phyloP scores from a whole-genome alignment of 2,113 vertebrate species.

The Acrocephalus arundinaceus region DNA sequence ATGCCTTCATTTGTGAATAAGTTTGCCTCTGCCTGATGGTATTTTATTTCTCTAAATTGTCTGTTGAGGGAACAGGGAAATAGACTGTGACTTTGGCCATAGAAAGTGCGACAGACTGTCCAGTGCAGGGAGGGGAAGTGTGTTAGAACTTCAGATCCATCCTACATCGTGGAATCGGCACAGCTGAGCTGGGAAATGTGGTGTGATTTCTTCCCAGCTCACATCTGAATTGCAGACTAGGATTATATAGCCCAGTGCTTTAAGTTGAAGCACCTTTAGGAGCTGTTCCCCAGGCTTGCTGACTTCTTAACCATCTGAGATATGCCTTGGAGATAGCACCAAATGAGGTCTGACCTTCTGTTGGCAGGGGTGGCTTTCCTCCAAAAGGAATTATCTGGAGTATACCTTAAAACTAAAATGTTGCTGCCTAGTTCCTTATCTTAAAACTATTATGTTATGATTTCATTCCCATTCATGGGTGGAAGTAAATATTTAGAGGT shows the following conservation, averaged over 20 bases:
- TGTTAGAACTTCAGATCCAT: neutral
- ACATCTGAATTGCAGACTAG: neutral
- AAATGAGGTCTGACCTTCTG: neutral
- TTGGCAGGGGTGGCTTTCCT: neutral
- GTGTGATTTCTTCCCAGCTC: neutral
- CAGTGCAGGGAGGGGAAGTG: neutral
- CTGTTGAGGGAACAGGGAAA: neutral
- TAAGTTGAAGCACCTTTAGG: neutral
- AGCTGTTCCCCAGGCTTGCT: neutral
- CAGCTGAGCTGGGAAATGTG: neutral
- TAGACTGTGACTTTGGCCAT: neutral
- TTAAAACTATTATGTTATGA: neutral
- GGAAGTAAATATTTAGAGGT: neutral
- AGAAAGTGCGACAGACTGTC: neutral
- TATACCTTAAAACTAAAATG: neutral
- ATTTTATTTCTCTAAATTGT: neutral
- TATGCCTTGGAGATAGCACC: neutral
- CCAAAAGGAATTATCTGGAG: neutral
- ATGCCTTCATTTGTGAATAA: neutral
- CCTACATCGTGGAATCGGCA: rapidly evolving
- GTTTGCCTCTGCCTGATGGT: neutral
- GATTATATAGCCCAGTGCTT: neutral
- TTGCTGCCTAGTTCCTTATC: neutral
- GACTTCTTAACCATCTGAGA: neutral
- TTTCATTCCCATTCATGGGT: neutral